Evolutionary conservation across 1,140 invertebrate species (phyloP).

Genomic region (honey bee (Apis mellifera)): DNA sequence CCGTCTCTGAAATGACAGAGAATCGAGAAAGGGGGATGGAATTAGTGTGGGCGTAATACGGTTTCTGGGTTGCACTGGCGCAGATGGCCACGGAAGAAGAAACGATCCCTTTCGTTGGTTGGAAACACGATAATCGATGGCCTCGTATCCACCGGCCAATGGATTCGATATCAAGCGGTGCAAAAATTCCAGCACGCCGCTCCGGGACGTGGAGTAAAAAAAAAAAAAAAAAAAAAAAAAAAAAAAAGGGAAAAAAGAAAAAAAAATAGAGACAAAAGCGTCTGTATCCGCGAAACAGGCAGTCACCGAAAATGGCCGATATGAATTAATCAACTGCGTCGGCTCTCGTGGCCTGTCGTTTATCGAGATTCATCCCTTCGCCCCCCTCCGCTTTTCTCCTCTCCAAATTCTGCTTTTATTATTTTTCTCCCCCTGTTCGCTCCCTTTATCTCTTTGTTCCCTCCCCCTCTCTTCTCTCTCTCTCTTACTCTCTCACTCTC

Average conservation of each 20-base stretch:
- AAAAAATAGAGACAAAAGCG: constrained; percentile 53
- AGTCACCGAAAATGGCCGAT: constrained; percentile 47
- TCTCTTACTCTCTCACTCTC: neutral
- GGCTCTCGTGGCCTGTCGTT: constrained; percentile 41
- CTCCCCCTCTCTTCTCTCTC: neutral
- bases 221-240: too few relatives aligned
- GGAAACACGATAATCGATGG: constrained; percentile 53
- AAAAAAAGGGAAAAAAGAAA: neutral
- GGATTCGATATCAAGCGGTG: constrained; percentile 51
- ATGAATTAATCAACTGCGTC: constrained; percentile 62
- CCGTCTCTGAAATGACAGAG: neutral
- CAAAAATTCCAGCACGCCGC: constrained; percentile 38
- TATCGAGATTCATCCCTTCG: constrained; percentile 40
- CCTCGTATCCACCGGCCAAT: constrained; percentile 25
- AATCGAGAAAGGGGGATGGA: neutral
- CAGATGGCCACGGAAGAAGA: constrained; percentile 17
- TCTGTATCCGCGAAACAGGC: constrained; percentile 28
- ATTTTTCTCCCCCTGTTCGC: constrained; percentile 2
- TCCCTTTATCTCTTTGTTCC: neutral
- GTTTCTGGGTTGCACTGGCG: constrained; percentile 31
- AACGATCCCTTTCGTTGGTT: constrained; percentile 26
- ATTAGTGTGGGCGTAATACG: constrained; percentile 7
- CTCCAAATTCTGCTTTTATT: neutral
- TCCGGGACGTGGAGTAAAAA: neutral
- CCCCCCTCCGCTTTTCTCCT: neutral